phyloP scores from a whole-genome alignment of 2,888 invertebrate species.

The Plebejus argus region DNA sequence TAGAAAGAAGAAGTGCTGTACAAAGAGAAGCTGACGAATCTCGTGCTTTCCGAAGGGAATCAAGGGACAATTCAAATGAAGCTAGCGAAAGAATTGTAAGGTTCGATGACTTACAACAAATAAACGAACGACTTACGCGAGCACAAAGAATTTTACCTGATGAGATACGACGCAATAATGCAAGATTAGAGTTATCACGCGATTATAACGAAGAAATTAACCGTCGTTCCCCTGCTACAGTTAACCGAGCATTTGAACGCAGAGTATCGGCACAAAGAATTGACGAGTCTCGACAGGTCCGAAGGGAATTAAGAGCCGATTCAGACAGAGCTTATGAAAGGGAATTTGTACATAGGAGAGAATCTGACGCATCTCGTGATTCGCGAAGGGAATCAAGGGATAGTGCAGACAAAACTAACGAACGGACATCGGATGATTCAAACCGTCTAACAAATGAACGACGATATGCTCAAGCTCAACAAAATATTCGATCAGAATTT shows the following conservation, averaged over 20 bases:
- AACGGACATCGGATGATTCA: not conserved
- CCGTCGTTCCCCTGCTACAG: not conserved
- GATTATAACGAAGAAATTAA: not conserved
- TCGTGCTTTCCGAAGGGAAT: not conserved
- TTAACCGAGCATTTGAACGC: not conserved
- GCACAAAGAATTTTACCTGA: not conserved
- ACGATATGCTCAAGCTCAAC: not conserved
- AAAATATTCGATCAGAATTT: not conserved
- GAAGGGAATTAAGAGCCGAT: not conserved
- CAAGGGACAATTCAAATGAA: not conserved
- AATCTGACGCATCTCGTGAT: not conserved
- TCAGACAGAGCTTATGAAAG: conserved; percentile 1
- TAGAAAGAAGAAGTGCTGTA: not conserved
- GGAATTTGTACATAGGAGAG: not conserved
- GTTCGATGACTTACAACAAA: not conserved
- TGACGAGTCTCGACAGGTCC: not conserved
- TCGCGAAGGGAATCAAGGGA: not conserved
- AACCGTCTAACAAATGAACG: not conserved
- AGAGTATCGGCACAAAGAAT: not conserved
- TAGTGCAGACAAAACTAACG: not conserved
- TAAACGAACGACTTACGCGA: not conserved
- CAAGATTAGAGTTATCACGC: not conserved
- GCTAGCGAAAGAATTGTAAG: not conserved
- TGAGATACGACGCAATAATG: not conserved
- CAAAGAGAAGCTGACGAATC: not conserved